Evolutionary conservation across 2,888 invertebrate species (phyloP).

Genomic region (Clistopyga incitator): DNA sequence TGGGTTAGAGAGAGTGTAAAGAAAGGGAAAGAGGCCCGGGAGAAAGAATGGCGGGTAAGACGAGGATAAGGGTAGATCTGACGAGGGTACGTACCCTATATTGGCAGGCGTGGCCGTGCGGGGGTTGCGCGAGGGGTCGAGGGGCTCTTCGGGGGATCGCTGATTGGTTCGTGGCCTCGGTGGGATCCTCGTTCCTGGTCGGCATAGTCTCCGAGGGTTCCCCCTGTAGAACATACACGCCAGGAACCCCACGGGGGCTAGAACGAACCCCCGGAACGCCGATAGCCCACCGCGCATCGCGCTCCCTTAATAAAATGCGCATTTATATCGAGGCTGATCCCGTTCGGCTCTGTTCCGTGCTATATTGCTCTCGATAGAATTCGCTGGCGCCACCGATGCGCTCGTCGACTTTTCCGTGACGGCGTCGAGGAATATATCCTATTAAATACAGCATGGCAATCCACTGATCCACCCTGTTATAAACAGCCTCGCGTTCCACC

Average conservation of each 20-base stretch:
- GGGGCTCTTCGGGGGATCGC: conserved; percentile 77
- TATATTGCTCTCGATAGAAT: conserved; percentile 73
- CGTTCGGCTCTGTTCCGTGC: conserved; percentile 46
- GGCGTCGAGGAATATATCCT: conserved; percentile 62
- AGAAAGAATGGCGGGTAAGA: conserved; percentile 72
- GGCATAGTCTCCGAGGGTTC: conserved; percentile 72
- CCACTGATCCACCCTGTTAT: conserved; percentile 47
- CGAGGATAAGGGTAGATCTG: conserved; percentile 73
- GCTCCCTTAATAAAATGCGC: conserved; percentile 81
- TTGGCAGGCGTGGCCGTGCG: conserved; percentile 83
- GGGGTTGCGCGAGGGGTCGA: conserved; percentile 77
- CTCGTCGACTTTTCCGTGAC: conserved; percentile 68
- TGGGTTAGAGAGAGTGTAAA: conserved; percentile 45
- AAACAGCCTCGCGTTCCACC: conserved; percentile 50
- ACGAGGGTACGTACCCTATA: conserved; percentile 83
- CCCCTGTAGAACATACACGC: conserved; percentile 38
- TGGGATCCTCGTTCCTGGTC: conserved; percentile 73
- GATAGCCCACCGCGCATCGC: conserved; percentile 71
- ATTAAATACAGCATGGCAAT: conserved; percentile 70
- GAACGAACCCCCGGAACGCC: conserved; percentile 67
- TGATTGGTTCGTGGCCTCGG: conserved; percentile 80
- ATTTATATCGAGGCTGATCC: conserved; percentile 77
- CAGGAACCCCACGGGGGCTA: conserved; percentile 70
- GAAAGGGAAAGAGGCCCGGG: conserved; percentile 70
- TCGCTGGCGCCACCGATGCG: conserved; percentile 66